Conservation (phyloP, 2,113 vertebrate genomes). For the Atractosteus spatula region DNA sequence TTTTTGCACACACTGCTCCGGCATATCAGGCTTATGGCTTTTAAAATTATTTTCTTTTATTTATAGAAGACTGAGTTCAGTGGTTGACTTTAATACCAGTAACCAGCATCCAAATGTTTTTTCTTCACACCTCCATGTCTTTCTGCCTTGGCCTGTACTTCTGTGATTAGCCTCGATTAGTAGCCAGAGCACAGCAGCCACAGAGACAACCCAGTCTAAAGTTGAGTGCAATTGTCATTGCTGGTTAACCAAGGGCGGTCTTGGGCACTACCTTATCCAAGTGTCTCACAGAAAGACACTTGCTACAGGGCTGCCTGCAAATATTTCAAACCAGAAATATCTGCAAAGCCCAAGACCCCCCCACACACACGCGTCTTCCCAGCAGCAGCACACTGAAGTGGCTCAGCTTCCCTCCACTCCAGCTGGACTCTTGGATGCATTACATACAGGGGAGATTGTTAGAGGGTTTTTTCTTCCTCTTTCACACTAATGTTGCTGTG, state of each 20-base stretch:
- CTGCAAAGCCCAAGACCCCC: neutral
- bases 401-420: neutral
- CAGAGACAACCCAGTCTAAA: constrained; percentile 33
- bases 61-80: constrained; percentile 52
- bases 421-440: constrained; percentile 1
- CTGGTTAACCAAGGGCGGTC: constrained; percentile 40
- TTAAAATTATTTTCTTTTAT: constrained; percentile 38
- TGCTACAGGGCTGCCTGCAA: constrained; percentile 6
- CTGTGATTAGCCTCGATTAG: constrained; percentile 26
- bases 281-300: constrained; percentile 26
- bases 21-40: constrained; percentile 75
- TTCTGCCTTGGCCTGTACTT: constrained; percentile 40
- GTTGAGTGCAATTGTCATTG: constrained; percentile 28
- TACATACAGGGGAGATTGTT: constrained; percentile 14
- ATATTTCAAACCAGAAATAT: neutral
- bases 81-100: constrained; percentile 43
- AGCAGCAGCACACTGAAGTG: constrained; percentile 20
- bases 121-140: constrained; percentile 20
- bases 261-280: constrained; percentile 41
- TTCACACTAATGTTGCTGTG: neutral
- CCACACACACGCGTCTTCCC: neutral
- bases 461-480: constrained; percentile 8
- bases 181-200: constrained; percentile 40
- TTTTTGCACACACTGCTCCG: constrained; percentile 53
- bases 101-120: constrained; percentile 33